These are phyloP conservation scores for Brachionus plicatilis DNA, from an alignment of 1,140 invertebrate genomes.

Conservation along the genomic window DNA sequence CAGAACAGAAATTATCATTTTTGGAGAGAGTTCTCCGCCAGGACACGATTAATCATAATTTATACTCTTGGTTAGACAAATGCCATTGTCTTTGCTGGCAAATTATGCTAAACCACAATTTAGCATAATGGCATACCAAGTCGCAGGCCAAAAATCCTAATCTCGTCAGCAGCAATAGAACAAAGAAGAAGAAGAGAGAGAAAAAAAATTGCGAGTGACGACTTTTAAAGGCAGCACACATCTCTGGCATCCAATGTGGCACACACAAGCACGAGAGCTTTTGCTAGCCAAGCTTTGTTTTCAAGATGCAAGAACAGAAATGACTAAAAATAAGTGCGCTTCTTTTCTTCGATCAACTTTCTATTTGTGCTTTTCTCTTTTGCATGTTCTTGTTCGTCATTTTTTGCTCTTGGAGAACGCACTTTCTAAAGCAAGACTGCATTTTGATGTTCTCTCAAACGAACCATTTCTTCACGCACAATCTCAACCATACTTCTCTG, in stretches of 20 bases:
- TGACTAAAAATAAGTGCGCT: slow-evolving; percentile 37
- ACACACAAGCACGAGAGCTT: neutral
- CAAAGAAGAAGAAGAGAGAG: too few species aligned
- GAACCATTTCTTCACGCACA: slow-evolving; percentile 24
- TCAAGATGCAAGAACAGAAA: slow-evolving; percentile 34
- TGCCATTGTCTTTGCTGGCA: neutral
- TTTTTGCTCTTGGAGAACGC: neutral
- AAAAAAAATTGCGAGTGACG: too few species aligned
- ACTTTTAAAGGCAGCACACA: neutral
- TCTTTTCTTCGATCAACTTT: neutral
- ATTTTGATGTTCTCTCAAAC: neutral
- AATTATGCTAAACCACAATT: neutral
- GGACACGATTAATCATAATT: slow-evolving; percentile 19
- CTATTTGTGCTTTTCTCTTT: neutral
- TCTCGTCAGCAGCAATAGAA: neutral
- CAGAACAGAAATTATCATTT: slow-evolving; percentile 13
- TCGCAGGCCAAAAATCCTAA: neutral
- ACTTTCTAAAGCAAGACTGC: neutral
- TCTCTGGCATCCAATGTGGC: neutral
- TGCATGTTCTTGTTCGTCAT: slow-evolving; percentile 6
- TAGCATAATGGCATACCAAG: neutral
- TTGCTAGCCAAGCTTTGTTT: neutral
- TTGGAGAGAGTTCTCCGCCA: slow-evolving; percentile 8
- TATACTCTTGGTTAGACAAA: neutral
- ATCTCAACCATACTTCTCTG: neutral